These are phyloP conservation scores for Metalampra italica DNA, from an alignment of 2,888 invertebrate species.

Conservation along the genomic window DNA sequence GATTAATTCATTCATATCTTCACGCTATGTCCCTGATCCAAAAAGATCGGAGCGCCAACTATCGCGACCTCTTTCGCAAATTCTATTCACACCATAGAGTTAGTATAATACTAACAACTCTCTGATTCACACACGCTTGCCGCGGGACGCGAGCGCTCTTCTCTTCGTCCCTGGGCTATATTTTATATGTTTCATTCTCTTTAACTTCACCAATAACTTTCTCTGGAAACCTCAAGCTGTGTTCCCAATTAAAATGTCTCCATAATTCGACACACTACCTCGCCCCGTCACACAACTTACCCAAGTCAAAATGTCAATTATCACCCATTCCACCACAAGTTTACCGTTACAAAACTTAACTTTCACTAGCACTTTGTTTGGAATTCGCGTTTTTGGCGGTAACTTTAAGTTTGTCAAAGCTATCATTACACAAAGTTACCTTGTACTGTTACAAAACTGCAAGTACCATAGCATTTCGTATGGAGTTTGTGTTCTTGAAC, in stretches of 20 bases:
- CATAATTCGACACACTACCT: slow-evolving; percentile 47
- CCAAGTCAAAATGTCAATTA: slow-evolving; percentile 76
- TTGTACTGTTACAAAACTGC: not conserved
- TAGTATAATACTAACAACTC: too few relatives aligned
- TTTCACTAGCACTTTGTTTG: not conserved
- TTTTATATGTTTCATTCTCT: too few relatives aligned
- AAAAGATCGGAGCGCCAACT: too few relatives aligned
- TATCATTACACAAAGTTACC: not conserved
- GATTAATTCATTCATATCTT: too few relatives aligned
- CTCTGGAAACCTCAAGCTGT: slow-evolving; percentile 44
- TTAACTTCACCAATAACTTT: slow-evolving; percentile 11
- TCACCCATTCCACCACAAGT: slow-evolving; percentile 27
- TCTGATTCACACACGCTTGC: too few relatives aligned
- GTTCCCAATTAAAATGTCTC: slow-evolving; percentile 47
- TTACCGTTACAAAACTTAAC: not conserved
- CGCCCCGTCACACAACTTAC: slow-evolving; percentile 72
- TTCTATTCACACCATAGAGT: too few relatives aligned
- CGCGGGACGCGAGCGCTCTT: too few relatives aligned
- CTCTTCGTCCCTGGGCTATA: too few relatives aligned
- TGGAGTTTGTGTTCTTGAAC: not conserved
- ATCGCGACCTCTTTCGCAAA: too few relatives aligned
- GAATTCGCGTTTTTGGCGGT: not conserved
- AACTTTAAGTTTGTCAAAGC: not conserved
- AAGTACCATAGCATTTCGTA: not conserved
- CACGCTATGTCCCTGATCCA: too few relatives aligned